Conservation (phyloP, 2,888 invertebrate genomes). For the Callimorpha dominula region DNA sequence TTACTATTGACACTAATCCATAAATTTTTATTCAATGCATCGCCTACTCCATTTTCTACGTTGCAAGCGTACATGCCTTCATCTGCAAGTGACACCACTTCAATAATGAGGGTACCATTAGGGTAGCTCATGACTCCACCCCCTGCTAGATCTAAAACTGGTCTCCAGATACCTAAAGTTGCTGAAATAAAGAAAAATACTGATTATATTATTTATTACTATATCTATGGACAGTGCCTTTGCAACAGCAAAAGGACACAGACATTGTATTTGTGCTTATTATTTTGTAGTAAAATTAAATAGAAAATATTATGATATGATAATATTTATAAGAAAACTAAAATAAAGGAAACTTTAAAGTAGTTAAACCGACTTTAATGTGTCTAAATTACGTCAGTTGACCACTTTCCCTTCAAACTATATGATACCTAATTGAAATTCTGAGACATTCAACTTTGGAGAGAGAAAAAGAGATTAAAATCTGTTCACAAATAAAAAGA, state of each 20-base stretch:
- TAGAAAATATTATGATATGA: too few relatives aligned
- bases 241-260: too few relatives aligned
- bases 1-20: conserved; percentile 85
- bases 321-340: background rate
- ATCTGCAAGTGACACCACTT: conserved; percentile 79
- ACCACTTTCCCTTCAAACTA: background rate
- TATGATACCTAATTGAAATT: too few relatives aligned
- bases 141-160: conserved; percentile 80
- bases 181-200: conserved; percentile 59
- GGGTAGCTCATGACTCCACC: conserved; percentile 81
- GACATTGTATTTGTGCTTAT: too few relatives aligned
- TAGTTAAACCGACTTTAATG: background rate
- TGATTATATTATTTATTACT: too few relatives aligned
- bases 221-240: too few relatives aligned
- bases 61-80: conserved; percentile 83
- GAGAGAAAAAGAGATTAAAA: too few relatives aligned
- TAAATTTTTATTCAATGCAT: conserved; percentile 77
- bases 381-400: background rate
- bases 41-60: conserved; percentile 82
- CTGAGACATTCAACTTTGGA: too few relatives aligned
- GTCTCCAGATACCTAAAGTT: conserved; percentile 82
- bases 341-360: too few relatives aligned
- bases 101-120: conserved; percentile 81
- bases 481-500: too few relatives aligned
- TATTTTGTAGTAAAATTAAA: background rate